Evolutionary conservation across 2,888 invertebrate species (phyloP).

Genomic region (Melanostoma scalare): DNA sequence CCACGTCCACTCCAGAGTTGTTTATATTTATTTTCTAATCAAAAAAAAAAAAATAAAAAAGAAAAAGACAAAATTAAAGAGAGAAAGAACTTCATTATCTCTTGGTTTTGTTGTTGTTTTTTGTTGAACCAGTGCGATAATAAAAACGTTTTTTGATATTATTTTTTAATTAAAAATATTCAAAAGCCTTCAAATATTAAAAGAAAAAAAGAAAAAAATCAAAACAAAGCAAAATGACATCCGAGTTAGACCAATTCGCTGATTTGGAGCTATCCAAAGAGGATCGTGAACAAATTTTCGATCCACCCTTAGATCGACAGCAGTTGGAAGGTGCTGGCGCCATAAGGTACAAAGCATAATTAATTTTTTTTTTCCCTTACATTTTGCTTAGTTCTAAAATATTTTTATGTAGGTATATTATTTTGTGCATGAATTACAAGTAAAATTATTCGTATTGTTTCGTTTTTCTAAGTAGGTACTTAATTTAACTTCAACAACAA

Average conservation of each 20-base stretch:
- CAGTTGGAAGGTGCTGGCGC: constrained; percentile 82
- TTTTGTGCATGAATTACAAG: constrained; percentile 30
- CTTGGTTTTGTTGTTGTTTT: constrained; percentile 22
- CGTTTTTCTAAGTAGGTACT: not conserved
- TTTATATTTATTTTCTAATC: constrained; percentile 13
- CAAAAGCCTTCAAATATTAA: not conserved
- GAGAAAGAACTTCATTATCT: constrained; percentile 1
- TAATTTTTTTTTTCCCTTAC: constrained; percentile 23
- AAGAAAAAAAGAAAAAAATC: constrained; percentile 14
- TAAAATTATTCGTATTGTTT: not conserved
- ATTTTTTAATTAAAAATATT: constrained; percentile 35
- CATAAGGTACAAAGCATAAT: constrained; percentile 80
- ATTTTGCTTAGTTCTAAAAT: not conserved
- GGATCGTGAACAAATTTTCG: constrained; percentile 89
- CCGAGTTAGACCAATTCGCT: constrained; percentile 85
- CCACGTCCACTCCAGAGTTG: constrained; percentile 40
- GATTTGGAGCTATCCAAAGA: constrained; percentile 87
- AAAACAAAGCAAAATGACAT: constrained; percentile 78
- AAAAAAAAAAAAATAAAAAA: constrained; percentile 32
- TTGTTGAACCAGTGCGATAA: constrained; percentile 53
- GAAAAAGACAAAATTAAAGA: too few relatives aligned
- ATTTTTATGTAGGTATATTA: not conserved
- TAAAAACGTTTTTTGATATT: constrained; percentile 43
- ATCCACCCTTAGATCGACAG: constrained; percentile 83
- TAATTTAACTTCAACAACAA: too few relatives aligned